These are phyloP conservation scores for Mimumesa dahlbomi DNA, from an alignment of 2,888 invertebrate species.

Conservation along the genomic window DNA sequence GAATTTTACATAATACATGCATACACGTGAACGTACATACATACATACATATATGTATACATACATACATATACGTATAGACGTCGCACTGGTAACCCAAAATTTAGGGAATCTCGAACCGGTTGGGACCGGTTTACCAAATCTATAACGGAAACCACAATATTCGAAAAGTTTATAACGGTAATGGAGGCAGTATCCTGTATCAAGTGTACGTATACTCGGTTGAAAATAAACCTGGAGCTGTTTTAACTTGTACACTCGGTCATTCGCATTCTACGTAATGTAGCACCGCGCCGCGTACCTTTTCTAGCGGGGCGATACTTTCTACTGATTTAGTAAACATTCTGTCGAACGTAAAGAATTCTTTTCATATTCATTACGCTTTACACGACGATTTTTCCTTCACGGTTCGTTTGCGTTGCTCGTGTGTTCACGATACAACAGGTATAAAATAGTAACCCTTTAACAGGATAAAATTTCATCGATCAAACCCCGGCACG, in stretches of 20 bases:
- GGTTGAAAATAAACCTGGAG: constrained; percentile 1
- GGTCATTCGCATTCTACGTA: too few relatives aligned
- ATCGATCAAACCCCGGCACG: too few relatives aligned
- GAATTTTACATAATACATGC: constrained; percentile 37
- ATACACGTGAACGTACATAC: not conserved
- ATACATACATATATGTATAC: constrained; percentile 10
- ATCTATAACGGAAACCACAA: constrained; percentile 55
- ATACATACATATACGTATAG: constrained; percentile 5
- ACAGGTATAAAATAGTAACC: too few relatives aligned
- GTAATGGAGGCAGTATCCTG: constrained; percentile 20
- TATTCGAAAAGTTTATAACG: constrained; percentile 59
- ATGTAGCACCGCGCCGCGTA: too few relatives aligned
- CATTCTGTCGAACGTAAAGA: too few relatives aligned
- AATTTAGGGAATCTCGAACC: constrained; percentile 54
- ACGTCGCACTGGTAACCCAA: constrained; percentile 52
- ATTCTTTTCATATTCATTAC: too few relatives aligned
- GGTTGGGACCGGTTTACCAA: constrained; percentile 56
- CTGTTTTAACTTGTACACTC: not conserved
- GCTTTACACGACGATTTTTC: too few relatives aligned
- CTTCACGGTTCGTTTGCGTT: too few relatives aligned
- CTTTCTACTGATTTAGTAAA: too few relatives aligned
- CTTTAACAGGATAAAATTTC: too few relatives aligned
- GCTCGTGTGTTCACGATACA: too few relatives aligned
- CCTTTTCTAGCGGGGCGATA: too few relatives aligned
- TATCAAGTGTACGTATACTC: not conserved